A percentile compares a stretch with the other conserved stretches of the same genome.
Evolutionary conservation across 1,140 invertebrate species (phyloP).

Genomic region (Psix sp.): DNA sequence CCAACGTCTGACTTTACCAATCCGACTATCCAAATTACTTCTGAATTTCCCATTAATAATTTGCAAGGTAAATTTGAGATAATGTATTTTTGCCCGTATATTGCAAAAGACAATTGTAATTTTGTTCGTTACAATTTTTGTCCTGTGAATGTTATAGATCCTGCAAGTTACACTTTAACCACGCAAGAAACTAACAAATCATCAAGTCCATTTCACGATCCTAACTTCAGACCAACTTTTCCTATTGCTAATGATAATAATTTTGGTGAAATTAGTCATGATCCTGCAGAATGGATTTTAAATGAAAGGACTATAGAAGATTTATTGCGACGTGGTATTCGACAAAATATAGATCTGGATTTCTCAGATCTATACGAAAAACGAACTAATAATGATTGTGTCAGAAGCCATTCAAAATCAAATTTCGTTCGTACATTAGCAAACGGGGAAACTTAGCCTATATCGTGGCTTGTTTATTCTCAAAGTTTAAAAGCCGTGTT

Average conservation of each 20-base stretch:
- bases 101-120: not conserved
- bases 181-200: too few species aligned
- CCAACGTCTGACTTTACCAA: too few species aligned
- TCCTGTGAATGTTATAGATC: not conserved
- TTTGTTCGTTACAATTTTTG: not conserved
- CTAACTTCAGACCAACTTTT: not conserved
- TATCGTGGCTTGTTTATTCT: conserved; percentile 38
- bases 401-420: conserved; percentile 33
- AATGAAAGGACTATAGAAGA: conserved; percentile 21
- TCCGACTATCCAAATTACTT: too few species aligned
- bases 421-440: conserved; percentile 25
- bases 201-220: not conserved
- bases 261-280: conserved; percentile 16
- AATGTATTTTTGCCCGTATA: too few species aligned
- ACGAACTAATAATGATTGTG: conserved; percentile 12
- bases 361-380: conserved; percentile 32
- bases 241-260: not conserved
- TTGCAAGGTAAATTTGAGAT: too few species aligned
- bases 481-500: conserved; percentile 18
- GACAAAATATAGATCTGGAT: conserved; percentile 36
- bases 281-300: conserved; percentile 30
- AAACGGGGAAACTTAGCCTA: conserved; percentile 33
- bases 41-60: too few species aligned
- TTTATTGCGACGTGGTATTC: conserved; percentile 16
- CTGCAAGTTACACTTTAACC: too few species aligned